These are phyloP conservation scores for Erythrolamprus reginae DNA, from an alignment of 2,113 vertebrate species.

Conservation along the genomic window DNA sequence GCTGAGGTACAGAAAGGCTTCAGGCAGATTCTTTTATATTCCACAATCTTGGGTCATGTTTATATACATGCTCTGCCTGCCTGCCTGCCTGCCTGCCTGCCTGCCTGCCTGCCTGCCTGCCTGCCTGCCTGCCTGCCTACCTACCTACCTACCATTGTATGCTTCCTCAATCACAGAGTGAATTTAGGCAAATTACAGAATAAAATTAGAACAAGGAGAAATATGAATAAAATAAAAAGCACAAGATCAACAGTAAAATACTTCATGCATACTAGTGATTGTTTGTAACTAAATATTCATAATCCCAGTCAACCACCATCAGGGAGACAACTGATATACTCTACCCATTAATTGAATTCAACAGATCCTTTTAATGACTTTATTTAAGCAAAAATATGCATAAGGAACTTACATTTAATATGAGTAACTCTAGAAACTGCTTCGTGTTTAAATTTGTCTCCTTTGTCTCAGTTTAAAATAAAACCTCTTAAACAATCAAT, in stretches of 20 bases:
- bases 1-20: not conserved
- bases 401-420: not conserved
- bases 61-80: no score
- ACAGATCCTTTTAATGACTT: not conserved
- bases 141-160: not conserved
- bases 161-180: not conserved
- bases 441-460: not conserved
- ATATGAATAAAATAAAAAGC: not conserved
- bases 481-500: not conserved
- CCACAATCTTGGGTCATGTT: not conserved
- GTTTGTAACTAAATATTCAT: not conserved
- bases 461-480: not conserved
- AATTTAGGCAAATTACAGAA: not conserved
- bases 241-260: not conserved
- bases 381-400: not conserved
- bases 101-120: not conserved
- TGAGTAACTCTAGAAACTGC: not conserved
- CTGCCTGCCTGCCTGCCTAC: no score
- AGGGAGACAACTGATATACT: not conserved
- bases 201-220: not conserved
- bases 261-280: not conserved
- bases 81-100: no score
- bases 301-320: not conserved
- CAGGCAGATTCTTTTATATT: not conserved
- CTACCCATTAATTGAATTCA: not conserved